Evolutionary conservation across 2,113 vertebrate species (phyloP), one percentile per base, ranked within the genome.

Genomic region (Ciconia stormi): DNA sequence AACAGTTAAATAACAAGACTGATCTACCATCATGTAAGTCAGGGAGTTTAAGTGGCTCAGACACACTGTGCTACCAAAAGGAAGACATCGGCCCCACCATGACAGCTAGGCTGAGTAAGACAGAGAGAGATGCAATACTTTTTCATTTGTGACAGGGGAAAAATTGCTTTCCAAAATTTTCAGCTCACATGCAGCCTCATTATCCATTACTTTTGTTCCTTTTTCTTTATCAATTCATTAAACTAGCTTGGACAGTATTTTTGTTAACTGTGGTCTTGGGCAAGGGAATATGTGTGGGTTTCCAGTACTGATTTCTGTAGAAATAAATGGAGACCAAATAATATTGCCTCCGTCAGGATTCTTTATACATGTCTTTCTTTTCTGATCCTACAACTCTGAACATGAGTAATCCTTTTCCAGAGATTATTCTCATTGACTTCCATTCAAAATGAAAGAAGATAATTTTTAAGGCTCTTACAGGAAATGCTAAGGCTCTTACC

Each of bases 171-270:
- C 52, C 10, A 50, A 58, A 90, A 63, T 84, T 26, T 80, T 63
- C 26, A 58, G 34, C 30, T 66, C 18, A 17, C 58, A 10, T 36
- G 12, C 1, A 15, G 9, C 34, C 17, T 34, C 20, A 14, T 58
- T 42, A 36, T 32, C 23, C 9, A 7, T 26, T 46, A 13, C 2
- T 69, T 77, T 69, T 17, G 0, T 40, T 13, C 7, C 19, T 2
- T 74, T 49, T 77, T 55, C 38, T 63, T 92, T 47, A 9, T 50
- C 38, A 16, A 30, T 44, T 72, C 10, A 7, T 34, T 72, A 26
- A 25, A 76, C 11, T 53, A 4, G 5, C 38, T 76, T 83, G 26
- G 38, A 49, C 0, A 1, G 20, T 47, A n/a, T 59, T 93, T 80
- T 46, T 82, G 13, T 14, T 56, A 61, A 36, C 3, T 42, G 7